phyloP scores from a whole-genome alignment of 2,113 vertebrate species.

The Pycnonotus jocosus region DNA sequence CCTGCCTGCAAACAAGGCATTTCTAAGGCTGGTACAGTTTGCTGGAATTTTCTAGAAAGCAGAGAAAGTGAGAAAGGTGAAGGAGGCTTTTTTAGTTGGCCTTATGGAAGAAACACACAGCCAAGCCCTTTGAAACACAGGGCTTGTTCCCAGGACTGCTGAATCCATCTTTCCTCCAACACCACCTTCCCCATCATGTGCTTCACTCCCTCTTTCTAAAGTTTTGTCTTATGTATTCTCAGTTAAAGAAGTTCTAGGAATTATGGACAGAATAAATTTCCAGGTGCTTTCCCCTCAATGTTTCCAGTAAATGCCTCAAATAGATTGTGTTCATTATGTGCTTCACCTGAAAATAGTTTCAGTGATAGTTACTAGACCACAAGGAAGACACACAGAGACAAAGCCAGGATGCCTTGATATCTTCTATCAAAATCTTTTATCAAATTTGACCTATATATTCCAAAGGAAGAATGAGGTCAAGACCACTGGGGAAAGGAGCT shows the following conservation, averaged over 20 bases:
- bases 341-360: background rate
- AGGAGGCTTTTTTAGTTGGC: background rate
- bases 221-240: background rate
- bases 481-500: background rate
- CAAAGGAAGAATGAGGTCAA: background rate
- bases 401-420: background rate
- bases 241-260: background rate
- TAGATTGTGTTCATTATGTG: background rate
- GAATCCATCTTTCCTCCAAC: background rate
- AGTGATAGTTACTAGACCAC: background rate
- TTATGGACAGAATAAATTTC: background rate
- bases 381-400: background rate
- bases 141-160: background rate
- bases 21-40: background rate
- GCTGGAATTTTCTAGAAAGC: background rate
- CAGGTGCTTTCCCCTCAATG: background rate
- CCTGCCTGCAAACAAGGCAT: background rate
- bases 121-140: background rate
- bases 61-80: background rate
- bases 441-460: background rate
- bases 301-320: background rate
- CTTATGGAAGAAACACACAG: background rate
- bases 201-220: background rate
- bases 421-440: background rate
- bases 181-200: background rate